Percentiles rank a stretch among this genome's conserved stretches.
These are phyloP conservation scores for Ceratitis capitata DNA, from an alignment of 1,140 invertebrate genomes.

Conservation along the genomic window DNA sequence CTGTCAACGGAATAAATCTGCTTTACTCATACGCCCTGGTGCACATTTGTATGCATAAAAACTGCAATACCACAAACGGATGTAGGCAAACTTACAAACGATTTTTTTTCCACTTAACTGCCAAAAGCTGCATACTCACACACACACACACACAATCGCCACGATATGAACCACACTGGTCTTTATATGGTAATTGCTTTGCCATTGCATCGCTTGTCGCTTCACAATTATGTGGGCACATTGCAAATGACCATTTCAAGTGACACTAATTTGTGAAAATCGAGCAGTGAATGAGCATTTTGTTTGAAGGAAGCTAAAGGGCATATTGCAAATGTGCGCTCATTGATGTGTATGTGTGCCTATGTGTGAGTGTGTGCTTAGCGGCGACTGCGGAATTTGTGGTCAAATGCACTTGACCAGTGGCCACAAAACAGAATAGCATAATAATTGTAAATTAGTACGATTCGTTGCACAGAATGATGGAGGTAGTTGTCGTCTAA, in stretches of 20 bases:
- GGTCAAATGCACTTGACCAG: too few relatives aligned
- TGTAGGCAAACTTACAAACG: neutral
- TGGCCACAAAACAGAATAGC: neutral
- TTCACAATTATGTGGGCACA: slow-evolving; percentile 14
- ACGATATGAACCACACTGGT: neutral
- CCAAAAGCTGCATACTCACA: neutral
- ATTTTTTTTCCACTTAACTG: neutral
- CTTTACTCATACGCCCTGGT: slow-evolving; percentile 9
- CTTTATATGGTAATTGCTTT: neutral
- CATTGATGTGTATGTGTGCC: neutral
- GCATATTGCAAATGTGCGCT: neutral
- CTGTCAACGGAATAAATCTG: neutral
- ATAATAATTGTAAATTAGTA: neutral
- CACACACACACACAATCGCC: neutral
- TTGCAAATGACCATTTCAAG: neutral
- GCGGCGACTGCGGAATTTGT: neutral
- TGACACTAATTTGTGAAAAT: slow-evolving; percentile 17
- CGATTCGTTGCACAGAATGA: neutral
- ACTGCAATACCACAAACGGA: neutral
- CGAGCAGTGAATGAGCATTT: neutral
- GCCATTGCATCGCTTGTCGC: neutral
- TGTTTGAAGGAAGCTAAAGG: neutral
- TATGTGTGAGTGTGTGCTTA: neutral
- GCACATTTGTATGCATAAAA: slow-evolving; percentile 9
- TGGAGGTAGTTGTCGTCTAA: neutral